These are phyloP conservation scores for Malacoctenus gilli DNA, from an alignment of 2,797 vertebrate species.

Conservation along the genomic window DNA sequence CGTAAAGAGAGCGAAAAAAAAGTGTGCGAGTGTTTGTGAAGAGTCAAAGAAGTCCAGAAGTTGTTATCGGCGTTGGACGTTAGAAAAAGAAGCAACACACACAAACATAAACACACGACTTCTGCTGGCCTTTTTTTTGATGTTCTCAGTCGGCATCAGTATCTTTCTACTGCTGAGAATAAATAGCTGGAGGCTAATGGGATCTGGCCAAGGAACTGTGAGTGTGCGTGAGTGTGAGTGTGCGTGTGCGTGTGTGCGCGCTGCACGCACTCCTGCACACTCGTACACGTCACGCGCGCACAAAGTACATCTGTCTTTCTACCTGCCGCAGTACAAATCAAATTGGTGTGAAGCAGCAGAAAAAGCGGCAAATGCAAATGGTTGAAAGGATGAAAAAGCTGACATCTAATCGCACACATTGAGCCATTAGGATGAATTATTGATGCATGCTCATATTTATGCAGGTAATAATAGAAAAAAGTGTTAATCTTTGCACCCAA, in stretches of 20 bases:
- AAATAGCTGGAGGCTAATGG: conserved; percentile 47
- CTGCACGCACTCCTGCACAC: conserved; percentile 6
- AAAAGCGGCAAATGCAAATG: conserved; percentile 40
- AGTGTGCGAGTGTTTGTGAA: conserved; percentile 1
- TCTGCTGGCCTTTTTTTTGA: conserved; percentile 21
- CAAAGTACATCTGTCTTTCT: conserved; percentile 21
- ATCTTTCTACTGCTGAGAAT: conserved; percentile 28
- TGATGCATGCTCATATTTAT: conserved; percentile 46
- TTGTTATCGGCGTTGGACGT: conserved; percentile 16
- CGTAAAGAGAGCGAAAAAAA: conserved; percentile 12
- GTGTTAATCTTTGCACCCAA: conserved; percentile 50
- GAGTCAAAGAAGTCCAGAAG: conserved; percentile 1
- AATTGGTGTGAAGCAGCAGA: conserved; percentile 29
- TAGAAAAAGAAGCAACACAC: conserved; percentile 9
- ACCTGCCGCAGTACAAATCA: conserved; percentile 28
- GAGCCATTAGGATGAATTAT: conserved; percentile 60
- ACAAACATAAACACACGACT: conserved; percentile 6
- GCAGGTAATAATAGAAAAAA: conserved; percentile 53
- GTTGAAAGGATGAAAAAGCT: conserved; percentile 30
- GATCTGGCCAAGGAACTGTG: conserved; percentile 25
- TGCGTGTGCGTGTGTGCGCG: too few relatives aligned
- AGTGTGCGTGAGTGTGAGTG: not conserved
- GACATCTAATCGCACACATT: conserved; percentile 49
- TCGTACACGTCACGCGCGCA: conserved; percentile 1
- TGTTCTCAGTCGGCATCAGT: conserved; percentile 25